phyloP scores from a whole-genome alignment of 2,888 invertebrate species.

The Meteorus colon region DNA sequence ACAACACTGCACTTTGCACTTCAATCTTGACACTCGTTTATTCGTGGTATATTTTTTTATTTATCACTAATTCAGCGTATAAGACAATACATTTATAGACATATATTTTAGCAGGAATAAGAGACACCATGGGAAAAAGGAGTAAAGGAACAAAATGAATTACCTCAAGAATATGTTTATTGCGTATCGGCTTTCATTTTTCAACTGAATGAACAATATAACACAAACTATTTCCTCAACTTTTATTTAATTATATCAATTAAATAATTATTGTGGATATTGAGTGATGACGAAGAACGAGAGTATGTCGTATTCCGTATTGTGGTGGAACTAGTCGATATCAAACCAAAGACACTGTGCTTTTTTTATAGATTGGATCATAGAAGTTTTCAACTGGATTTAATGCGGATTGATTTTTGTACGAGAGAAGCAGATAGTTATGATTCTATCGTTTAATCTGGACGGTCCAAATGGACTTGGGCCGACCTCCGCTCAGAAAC shows the following conservation, averaged over 20 bases:
- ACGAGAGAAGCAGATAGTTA: slow-evolving; percentile 40
- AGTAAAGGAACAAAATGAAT: not conserved
- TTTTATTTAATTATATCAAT: not conserved
- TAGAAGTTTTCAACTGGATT: not conserved
- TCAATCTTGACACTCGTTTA: slow-evolving; percentile 23
- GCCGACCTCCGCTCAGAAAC: slow-evolving; percentile 72
- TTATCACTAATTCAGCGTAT: not conserved
- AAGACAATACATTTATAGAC: not conserved
- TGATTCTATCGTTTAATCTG: slow-evolving; percentile 54
- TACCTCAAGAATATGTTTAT: not conserved
- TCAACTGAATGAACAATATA: not conserved
- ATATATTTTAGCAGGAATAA: not conserved
- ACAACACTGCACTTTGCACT: slow-evolving; percentile 67
- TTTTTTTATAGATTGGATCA: not conserved
- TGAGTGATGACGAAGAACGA: too few species aligned
- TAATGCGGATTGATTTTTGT: slow-evolving; percentile 30
- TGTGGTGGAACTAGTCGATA: too few species aligned
- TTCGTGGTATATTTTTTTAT: slow-evolving; percentile 1
- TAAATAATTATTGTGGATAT: not conserved
- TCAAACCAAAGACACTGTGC: too few species aligned
- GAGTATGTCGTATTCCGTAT: too few species aligned
- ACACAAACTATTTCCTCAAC: not conserved
- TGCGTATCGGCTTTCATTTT: not conserved
- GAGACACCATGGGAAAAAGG: not conserved
- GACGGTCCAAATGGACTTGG: slow-evolving; percentile 69